Evolutionary conservation across 2,888 invertebrate genomes (phyloP).

Genomic region (Drosophila planitibia): DNA sequence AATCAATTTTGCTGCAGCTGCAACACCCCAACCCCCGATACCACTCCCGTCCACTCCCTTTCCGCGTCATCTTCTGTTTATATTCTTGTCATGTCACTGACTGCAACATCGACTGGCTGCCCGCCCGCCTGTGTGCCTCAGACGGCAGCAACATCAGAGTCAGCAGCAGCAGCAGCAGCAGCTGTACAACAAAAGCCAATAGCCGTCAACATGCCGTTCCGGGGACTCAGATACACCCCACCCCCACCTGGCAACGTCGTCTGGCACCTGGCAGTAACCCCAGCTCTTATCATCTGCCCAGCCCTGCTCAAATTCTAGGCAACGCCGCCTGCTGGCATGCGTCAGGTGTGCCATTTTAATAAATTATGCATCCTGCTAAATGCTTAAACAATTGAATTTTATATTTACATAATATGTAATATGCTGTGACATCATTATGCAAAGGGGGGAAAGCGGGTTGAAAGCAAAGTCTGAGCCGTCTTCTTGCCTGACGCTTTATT

Average conservation of each 20-base stretch:
- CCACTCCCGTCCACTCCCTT: background rate
- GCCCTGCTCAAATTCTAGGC: conserved; percentile 31
- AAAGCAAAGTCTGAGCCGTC: conserved; percentile 13
- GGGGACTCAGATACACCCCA: conserved; percentile 13
- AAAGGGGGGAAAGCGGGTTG: conserved; percentile 9
- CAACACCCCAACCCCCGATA: background rate
- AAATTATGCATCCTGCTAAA: conserved; percentile 85
- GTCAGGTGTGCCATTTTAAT: conserved; percentile 84
- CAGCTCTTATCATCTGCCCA: background rate
- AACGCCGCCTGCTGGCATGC: conserved; percentile 66
- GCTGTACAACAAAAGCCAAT: conserved; percentile 74
- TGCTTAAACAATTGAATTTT: conserved; percentile 85
- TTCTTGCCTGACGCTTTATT: conserved; percentile 62
- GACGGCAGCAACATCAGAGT: conserved; percentile 20
- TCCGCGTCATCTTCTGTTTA: conserved; percentile 54
- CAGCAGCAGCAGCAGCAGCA: conserved; percentile 39
- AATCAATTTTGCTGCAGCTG: conserved; percentile 74
- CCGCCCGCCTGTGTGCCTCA: conserved; percentile 15
- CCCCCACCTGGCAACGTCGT: background rate
- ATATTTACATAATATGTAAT: conserved; percentile 84
- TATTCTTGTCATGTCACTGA: conserved; percentile 72
- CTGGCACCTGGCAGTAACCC: background rate
- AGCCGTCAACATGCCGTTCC: conserved; percentile 62
- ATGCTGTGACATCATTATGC: conserved; percentile 82
- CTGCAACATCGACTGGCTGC: conserved; percentile 49